Evolutionary conservation across 2,888 invertebrate species (phyloP).

Genomic region (Anthrax anthrax): DNA sequence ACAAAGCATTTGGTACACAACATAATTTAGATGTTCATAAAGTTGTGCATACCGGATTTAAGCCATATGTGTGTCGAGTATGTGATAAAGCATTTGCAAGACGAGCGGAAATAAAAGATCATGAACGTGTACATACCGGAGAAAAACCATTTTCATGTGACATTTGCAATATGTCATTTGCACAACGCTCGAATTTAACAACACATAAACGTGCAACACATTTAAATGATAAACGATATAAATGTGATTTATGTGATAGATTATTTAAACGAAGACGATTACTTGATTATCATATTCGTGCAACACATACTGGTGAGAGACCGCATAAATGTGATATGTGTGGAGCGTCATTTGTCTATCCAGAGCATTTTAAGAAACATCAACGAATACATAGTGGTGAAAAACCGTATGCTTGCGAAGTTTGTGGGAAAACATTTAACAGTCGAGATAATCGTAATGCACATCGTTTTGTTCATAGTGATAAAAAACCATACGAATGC

Average conservation of each 20-base stretch:
- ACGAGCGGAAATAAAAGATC: conserved; percentile 64
- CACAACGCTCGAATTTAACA: conserved; percentile 68
- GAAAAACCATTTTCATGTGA: conserved; percentile 69
- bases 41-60: conserved; percentile 61
- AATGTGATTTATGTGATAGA: conserved; percentile 56
- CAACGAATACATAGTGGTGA: conserved; percentile 62
- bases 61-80: conserved; percentile 51
- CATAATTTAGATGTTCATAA: conserved; percentile 67
- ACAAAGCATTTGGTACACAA: conserved; percentile 60
- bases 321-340: conserved; percentile 61
- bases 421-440: conserved; percentile 73
- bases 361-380: conserved; percentile 70
- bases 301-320: conserved; percentile 65
- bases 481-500: conserved; percentile 78
- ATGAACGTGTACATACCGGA: conserved; percentile 65
- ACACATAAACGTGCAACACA: conserved; percentile 69
- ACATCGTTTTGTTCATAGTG: conserved; percentile 71
- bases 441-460: conserved; percentile 74
- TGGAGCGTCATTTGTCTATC: conserved; percentile 65
- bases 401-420: conserved; percentile 60
- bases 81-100: conserved; percentile 63
- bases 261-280: conserved; percentile 53
- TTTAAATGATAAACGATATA: conserved; percentile 57
- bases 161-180: conserved; percentile 61
- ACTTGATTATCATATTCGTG: conserved; percentile 67